Base-by-base conservation (phyloP, 2,113 vertebrate genomes). In the Arothron firmamentum region DNA sequence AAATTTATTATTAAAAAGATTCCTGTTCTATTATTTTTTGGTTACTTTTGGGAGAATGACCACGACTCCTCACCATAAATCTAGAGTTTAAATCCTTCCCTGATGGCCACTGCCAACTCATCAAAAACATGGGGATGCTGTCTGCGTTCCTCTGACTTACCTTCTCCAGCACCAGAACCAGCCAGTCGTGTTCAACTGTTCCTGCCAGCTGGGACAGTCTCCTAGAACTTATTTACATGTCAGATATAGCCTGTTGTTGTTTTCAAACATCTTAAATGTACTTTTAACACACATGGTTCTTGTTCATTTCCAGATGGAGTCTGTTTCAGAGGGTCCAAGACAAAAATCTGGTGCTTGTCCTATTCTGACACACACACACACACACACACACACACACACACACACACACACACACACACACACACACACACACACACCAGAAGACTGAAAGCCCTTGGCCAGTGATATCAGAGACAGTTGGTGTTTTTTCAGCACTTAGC, bases 401-500 rank as follows among this genome's bases (percentile, higher is more conserved):
- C 58, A 53, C 63, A 62, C 45, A 56, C 59, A 53, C 69, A 67
- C 59, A 60, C 50, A 67, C 56, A 56, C 60, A 53, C 52, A 55
- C 56, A 75, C 50, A 60, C 34, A 68, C 52, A 75, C 62, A 82
- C 56, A 65, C 49, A 74, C 71, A 46, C 31, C 11, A 45, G 52
- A 50, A 51, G 58, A 45, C 72, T 56, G 34, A 64, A 83, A 65
- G 71, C 78, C 79, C 66, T 59, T 85, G 75, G 81, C 77, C 65
- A 84, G 75, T 79, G 77, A 86, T 84, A 80, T 80, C 81, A 82
- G 80, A 89, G 84, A 88, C 84, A 81, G 82, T 87, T 86, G 78
- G 76, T 83, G 79, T 90, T 90, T 88, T 85, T 65, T 55, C 82
- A 83, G 84, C 76, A 81, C 83, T 87, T 79, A 79, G 81, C 49